phyloP scores from a whole-genome alignment of 64 coral and sea anemone species.

The Astreopora myriophthalma region DNA sequence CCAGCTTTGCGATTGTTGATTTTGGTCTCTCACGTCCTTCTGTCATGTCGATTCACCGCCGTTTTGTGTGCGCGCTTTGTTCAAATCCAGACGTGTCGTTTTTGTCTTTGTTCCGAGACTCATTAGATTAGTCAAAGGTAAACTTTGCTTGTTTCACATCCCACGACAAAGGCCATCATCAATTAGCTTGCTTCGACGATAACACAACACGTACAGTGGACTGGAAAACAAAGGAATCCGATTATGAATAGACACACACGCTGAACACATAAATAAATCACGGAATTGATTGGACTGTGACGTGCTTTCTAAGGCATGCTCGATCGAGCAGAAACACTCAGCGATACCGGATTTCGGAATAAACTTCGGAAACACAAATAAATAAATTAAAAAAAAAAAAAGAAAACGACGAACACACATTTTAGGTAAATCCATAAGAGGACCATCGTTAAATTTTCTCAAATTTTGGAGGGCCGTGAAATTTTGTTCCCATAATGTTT shows the following conservation, averaged over 20 bases:
- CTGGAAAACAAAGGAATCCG: not conserved
- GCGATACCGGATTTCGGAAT: not conserved
- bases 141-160: not conserved
- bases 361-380: not conserved
- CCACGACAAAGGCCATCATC: not conserved
- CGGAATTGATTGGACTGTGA: not conserved
- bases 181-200: not conserved
- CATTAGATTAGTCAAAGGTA: not conserved
- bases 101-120: not conserved
- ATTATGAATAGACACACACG: slow-evolving; percentile 6
- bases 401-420: no score
- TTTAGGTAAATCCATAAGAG: no score
- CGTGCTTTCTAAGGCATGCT: slow-evolving; percentile 22
- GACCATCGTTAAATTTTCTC: no score
- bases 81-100: not conserved
- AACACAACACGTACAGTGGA: not conserved
- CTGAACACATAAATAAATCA: slow-evolving; percentile 10
- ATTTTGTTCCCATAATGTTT: no score
- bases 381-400: not conserved
- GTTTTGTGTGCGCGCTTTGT: not conserved
- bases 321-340: not conserved
- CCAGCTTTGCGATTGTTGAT: not conserved
- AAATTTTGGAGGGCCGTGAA: no score
- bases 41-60: not conserved
- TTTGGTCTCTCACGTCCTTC: not conserved